phyloP scores from a whole-genome alignment of 2,113 vertebrate species.

The Spilogale gracilis region DNA sequence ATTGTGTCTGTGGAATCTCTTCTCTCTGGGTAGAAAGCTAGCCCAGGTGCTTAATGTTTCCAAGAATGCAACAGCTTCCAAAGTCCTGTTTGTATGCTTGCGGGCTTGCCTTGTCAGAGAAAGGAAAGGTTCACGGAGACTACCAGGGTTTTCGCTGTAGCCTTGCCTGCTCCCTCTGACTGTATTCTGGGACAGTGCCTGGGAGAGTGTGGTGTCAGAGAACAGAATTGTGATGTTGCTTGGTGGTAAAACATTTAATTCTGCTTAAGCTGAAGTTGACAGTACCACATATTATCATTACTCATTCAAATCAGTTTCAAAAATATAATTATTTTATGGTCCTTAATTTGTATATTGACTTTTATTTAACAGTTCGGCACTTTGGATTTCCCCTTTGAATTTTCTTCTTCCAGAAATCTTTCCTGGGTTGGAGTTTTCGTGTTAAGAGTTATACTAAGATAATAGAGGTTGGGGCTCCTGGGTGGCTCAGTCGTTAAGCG shows the following conservation, averaged over 20 bases:
- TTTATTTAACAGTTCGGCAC: constrained; percentile 22
- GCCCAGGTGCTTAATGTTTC: not conserved
- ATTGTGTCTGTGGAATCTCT: not conserved
- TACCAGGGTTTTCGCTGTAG: not conserved
- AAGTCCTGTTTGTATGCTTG: not conserved
- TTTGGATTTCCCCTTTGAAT: constrained; percentile 37
- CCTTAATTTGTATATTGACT: constrained; percentile 13
- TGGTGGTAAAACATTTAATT: constrained; percentile 6
- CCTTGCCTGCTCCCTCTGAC: not conserved
- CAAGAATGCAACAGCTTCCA: not conserved
- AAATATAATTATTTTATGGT: constrained; percentile 4
- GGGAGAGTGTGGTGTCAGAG: not conserved
- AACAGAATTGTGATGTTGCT: not conserved
- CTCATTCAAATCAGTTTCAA: constrained; percentile 35
- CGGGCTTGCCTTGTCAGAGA: not conserved
- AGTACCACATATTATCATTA: not conserved
- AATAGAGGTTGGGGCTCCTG: too few species aligned
- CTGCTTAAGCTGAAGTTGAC: not conserved
- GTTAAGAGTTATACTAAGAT: not conserved
- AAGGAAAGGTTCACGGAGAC: not conserved
- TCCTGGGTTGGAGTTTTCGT: not conserved
- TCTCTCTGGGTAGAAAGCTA: not conserved
- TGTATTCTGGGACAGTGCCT: not conserved
- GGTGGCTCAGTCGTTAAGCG: too few species aligned
- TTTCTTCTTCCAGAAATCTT: constrained; percentile 58